phyloP scores from a whole-genome alignment of 2,888 invertebrate species.

The Tryphoninae sp. region DNA sequence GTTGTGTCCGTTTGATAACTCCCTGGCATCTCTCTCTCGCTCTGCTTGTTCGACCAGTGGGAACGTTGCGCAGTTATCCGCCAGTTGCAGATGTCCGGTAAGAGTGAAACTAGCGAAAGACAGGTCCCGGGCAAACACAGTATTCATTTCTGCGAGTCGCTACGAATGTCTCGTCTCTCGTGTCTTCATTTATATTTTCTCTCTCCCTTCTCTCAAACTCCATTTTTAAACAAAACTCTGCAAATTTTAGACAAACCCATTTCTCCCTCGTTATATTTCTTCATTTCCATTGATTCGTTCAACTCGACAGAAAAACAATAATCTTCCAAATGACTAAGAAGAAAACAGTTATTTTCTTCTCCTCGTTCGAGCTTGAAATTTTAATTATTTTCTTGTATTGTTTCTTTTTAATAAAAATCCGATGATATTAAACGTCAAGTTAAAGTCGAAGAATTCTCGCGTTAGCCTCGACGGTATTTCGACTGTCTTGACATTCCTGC shows the following conservation, averaged over 20 bases:
- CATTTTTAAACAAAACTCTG: too few species aligned
- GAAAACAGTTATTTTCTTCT: too few species aligned
- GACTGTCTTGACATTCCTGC: slow-evolving; percentile 35
- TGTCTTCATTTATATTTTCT: slow-evolving; percentile 4
- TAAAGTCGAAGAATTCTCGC: slow-evolving; percentile 19
- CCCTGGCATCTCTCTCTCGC: not conserved
- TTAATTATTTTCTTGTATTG: not conserved
- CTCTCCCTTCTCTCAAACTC: too few species aligned
- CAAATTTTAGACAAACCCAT: too few species aligned
- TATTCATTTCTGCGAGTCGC: not conserved
- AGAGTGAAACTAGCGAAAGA: slow-evolving; percentile 9
- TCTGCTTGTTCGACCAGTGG: slow-evolving; percentile 17
- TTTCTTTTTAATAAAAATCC: not conserved
- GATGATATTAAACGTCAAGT: not conserved
- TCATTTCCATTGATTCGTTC: not conserved
- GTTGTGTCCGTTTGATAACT: slow-evolving; percentile 47
- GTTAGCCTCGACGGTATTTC: slow-evolving; percentile 23
- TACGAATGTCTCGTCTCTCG: slow-evolving; percentile 10
- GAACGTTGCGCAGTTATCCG: slow-evolving; percentile 7
- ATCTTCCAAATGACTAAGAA: not conserved
- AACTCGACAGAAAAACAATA: not conserved
- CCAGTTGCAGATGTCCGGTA: not conserved
- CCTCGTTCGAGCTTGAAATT: too few species aligned
- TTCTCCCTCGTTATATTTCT: not conserved
- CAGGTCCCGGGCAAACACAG: not conserved